A percentile compares a stretch with the other conserved stretches of the same genome.
phyloP scores from a whole-genome alignment of 2,113 vertebrate genomes.

The Cacatua alba region DNA sequence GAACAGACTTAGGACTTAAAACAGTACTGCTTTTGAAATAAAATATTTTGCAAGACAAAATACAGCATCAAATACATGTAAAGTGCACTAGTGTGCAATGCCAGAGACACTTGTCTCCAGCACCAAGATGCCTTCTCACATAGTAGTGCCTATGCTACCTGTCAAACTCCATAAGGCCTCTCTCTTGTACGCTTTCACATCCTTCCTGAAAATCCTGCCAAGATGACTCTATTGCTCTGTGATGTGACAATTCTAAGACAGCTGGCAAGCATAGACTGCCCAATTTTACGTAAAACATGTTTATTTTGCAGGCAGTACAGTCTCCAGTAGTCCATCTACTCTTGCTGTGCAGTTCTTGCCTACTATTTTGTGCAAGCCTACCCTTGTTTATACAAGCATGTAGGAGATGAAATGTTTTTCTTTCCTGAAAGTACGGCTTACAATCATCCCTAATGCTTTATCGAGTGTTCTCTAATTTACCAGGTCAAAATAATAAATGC shows the following conservation, averaged over 20 bases:
- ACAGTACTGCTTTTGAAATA: neutral
- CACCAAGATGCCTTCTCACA: accelerated
- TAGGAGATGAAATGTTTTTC: neutral
- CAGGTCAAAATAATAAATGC: neutral
- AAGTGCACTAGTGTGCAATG: neutral
- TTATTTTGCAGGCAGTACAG: neutral
- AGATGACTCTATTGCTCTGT: neutral
- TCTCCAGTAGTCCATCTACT: neutral
- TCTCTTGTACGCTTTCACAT: neutral
- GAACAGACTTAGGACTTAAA: neutral
- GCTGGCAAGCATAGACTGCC: neutral
- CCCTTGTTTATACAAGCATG: neutral
- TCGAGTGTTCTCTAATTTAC: neutral
- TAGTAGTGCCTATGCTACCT: neutral
- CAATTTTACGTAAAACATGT: neutral
- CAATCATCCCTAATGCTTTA: neutral
- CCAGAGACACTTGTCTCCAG: neutral
- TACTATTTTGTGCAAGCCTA: neutral
- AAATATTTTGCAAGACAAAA: neutral
- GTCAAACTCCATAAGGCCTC: neutral
- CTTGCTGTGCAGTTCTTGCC: neutral
- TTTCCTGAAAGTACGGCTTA: neutral
- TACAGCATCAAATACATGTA: neutral
- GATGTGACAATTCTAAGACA: neutral
- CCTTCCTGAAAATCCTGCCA: neutral